These are phyloP conservation scores for Amphiprion ocellaris DNA, from an alignment of 2,113 vertebrate genomes.

Conservation along the genomic window DNA sequence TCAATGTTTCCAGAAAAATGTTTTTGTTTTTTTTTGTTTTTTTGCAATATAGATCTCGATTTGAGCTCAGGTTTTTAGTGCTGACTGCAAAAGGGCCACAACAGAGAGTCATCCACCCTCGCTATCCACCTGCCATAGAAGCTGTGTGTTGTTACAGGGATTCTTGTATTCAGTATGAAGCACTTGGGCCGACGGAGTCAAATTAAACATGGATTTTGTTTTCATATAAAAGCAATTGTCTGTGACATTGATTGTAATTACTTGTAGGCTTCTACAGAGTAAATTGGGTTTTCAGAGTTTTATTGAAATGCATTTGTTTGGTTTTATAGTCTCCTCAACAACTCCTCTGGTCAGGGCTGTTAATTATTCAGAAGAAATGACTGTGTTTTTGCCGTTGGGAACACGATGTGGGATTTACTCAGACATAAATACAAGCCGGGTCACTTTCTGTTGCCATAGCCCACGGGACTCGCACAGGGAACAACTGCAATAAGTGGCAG, in stretches of 20 bases:
- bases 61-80: neutral
- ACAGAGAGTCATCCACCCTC: neutral
- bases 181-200: neutral
- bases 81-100: neutral
- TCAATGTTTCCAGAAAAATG: no score
- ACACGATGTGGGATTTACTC: constrained; percentile 26
- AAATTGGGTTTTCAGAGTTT: constrained; percentile 14
- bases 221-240: constrained; percentile 8
- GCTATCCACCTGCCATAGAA: neutral
- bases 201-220: constrained; percentile 24
- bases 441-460: constrained; percentile 38
- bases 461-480: constrained; percentile 11
- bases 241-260: constrained; percentile 26
- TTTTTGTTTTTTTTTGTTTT: no score
- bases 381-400: constrained; percentile 40
- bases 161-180: constrained; percentile 4
- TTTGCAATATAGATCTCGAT: no score
- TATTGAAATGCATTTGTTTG: constrained; percentile 18
- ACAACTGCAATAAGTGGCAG: neutral
- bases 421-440: constrained; percentile 39
- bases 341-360: constrained; percentile 16
- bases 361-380: constrained; percentile 58
- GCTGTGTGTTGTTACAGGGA: neutral
- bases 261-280: neutral
- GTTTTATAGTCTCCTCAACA: constrained; percentile 22